Base-by-base conservation (phyloP, 2,113 vertebrate species). In the Prunella fulvescens region DNA sequence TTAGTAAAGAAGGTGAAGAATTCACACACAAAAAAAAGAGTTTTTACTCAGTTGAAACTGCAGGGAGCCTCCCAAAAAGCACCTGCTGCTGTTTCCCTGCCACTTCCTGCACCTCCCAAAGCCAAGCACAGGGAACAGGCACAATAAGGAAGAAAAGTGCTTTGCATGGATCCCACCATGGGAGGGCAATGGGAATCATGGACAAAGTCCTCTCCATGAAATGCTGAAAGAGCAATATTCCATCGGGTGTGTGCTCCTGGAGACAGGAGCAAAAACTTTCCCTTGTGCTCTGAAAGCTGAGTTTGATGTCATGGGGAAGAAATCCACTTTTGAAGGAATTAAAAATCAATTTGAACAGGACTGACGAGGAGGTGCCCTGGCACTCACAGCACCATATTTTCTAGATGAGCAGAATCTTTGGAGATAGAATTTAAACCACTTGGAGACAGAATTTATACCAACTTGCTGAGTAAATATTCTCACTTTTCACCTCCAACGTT, bases 141-240 rank as follows among this genome's bases (percentile, higher is more conserved):
- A 47, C 81, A 66, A 74, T n/a, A 28, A 90, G 90, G 95, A 95
- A 87, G 81, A 39, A 6, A 79, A 90, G 9, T 8, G 29, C 48
- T 81, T 88, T 74, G 53, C 29, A 45, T 24, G 50, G 72, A 51
- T 79, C 44, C 86, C 83, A 64, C 72, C 35, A 0, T 17, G 56
- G 91, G 29, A 81, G 17, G 25, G 47, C 54, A 28, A 8, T 71
- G 93, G 88, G n/a, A 80, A 73, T 25, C 53, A 67, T 33, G 62
- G 26, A 4, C 57, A 40, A 39, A 81, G 53, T 14, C 11, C 4
- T 84, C 66, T 24, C 50, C 70, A 28, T 7, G 19, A 28, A 76
- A 24, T 42, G 84, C 93, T 94, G 64, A 15, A 80, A 88, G 40
- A 60, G 78, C 81, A 91, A 48, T n/a, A n/a, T 89, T 84, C 39